Evolutionary conservation across 2,888 invertebrate genomes (phyloP), one percentile per base, ranked within the genome.

Genomic region (Eubasilissa splendida): DNA sequence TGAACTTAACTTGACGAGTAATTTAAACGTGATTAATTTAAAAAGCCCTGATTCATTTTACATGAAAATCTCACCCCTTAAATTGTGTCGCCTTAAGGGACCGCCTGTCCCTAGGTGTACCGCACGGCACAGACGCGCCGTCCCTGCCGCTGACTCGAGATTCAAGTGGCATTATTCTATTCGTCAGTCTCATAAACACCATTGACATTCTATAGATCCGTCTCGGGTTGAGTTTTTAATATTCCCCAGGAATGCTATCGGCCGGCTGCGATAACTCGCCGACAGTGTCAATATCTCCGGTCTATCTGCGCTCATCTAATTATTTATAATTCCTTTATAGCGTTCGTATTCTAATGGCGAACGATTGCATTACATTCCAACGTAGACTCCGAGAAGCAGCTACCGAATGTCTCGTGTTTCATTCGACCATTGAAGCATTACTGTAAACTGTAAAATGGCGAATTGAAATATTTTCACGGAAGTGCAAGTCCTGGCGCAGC

Each of bases 241-340:
- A 33, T 33, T 71, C n/a, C 71, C 22, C 31, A 22, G 22, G 71
- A 71, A 71, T 74, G 74, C 14, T 22, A 58, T 58, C 59, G 59
- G 42, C 12, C 59, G 33, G n/a, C 10, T 9, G 74, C 50, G 71
- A 74, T 59, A 50, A 42, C 50, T n/a, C 11, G 31, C 58, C 9
- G 10, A 33, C 33, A 58, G 58, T 59, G 33, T 59, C 50, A 50
- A 9, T 22, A 14, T 74, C 54, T 12, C 42, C 4, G 59, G n/a
- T 59, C 58, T 33, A 12, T 74, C 74, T 74, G 59, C 11, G 42
- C 50, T 74, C 59, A 42, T 74, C 74, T 74, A 74, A 58, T 59
- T 74, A 74, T 74, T 74, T 74, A 59, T 59, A 74, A 71, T 71
- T 14, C 50, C 59, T 58, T 58, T 42, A 11, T 10, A 10, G 74